phyloP scores from a whole-genome alignment of 2,113 vertebrate genomes.

The human (Homo sapiens) region DNA sequence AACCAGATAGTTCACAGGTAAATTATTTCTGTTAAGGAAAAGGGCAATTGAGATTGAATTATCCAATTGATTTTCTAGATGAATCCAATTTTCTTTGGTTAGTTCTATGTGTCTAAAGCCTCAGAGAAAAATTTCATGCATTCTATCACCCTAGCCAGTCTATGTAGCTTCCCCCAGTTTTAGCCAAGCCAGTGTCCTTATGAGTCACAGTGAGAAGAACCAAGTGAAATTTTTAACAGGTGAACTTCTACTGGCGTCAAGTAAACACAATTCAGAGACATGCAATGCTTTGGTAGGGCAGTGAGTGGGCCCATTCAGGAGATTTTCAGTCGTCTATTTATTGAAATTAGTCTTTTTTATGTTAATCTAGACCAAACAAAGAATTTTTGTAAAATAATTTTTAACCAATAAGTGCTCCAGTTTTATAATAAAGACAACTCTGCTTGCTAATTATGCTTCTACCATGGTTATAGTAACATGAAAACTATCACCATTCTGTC shows the following conservation, averaged over 20 bases:
- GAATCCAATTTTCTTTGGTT: constrained; percentile 7
- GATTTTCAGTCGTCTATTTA: neutral
- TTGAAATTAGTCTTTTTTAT: neutral
- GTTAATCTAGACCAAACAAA: neutral
- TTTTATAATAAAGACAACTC: neutral
- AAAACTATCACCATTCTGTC: neutral
- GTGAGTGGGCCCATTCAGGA: neutral
- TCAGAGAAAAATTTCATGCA: neutral
- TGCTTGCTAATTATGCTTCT: neutral
- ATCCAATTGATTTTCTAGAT: neutral
- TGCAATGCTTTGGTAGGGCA: neutral
- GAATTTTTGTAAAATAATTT: neutral
- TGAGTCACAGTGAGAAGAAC: neutral
- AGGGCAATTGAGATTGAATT: neutral
- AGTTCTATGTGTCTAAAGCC: neutral
- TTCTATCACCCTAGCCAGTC: neutral
- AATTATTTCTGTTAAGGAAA: constrained; percentile 46
- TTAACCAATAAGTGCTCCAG: neutral
- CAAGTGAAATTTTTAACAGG: neutral
- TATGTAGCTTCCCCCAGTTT: neutral
- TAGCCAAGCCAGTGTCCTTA: neutral
- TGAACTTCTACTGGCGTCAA: neutral
- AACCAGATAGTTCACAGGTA: neutral
- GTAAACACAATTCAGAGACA: neutral
- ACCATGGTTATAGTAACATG: neutral